Conservation (phyloP, 1,140 invertebrate genomes). For the Leptestheria dahalacensis region DNA sequence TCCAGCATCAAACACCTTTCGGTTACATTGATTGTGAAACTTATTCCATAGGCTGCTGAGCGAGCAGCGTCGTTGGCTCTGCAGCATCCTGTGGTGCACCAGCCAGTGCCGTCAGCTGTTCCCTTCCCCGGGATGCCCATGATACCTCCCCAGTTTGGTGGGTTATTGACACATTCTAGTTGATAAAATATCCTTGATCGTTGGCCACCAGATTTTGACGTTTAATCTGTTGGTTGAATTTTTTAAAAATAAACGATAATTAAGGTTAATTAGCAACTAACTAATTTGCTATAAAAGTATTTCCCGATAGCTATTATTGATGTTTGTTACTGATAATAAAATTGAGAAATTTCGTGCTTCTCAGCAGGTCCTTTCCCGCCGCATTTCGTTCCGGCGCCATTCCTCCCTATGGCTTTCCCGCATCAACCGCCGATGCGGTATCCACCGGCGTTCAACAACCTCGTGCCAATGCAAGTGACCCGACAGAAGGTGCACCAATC, state of each 20-base stretch:
- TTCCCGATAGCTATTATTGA: no score
- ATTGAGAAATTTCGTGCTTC: neutral
- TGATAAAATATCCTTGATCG: no score
- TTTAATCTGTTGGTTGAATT: no score
- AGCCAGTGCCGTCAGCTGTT: neutral
- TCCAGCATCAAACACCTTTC: no score
- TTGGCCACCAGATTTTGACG: no score
- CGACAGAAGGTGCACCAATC: conserved; percentile 1
- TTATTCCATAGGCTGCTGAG: conserved; percentile 5
- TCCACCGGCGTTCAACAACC: neutral
- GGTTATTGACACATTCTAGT: neutral
- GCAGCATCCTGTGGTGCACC: neutral
- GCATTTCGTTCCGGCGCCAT: neutral
- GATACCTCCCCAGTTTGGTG: neutral
- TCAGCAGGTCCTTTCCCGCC: neutral
- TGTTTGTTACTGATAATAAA: no score
- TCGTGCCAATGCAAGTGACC: conserved; percentile 9
- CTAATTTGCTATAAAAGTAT: no score
- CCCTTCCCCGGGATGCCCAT: neutral
- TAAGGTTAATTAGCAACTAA: no score
- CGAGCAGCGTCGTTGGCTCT: conserved; percentile 2
- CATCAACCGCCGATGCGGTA: neutral
- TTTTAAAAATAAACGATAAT: no score
- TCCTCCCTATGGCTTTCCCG: neutral
- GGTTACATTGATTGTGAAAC: no score